Base-by-base conservation (phyloP, 2,113 vertebrate genomes). In the Sigmodon hispidus region DNA sequence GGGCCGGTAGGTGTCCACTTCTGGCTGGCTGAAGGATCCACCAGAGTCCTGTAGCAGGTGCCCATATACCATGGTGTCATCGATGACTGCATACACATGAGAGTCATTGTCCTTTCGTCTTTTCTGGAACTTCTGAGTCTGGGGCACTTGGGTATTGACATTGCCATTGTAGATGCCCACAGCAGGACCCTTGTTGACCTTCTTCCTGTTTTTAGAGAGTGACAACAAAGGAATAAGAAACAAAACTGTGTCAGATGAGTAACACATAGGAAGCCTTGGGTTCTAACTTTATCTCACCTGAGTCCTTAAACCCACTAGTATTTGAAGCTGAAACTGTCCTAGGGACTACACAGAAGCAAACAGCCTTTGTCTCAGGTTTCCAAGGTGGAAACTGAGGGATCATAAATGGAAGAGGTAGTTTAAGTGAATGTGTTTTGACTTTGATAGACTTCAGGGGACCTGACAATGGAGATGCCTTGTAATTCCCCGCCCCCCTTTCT, bases 21-120 rank as follows among this genome's bases (percentile, higher is more conserved):
- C 98, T 36, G 98, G 96, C 89, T 96, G 92, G 95, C 83, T 52
- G 0, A 95, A 97, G 81, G 17, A 93, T n/a, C 98, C 97, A 3
- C 94, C 91, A 15, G 96, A 95, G 16, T 98, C 97, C 90, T 98
- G 97, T 72, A 99, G 98, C 90, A 99, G 98, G 93, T 99, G 98
- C 11, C 98, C 98, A 8, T 99, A 99, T 16, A 99, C 98, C 98
- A 99, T 98, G 16, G 97, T 97, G 15, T 99, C 99, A 0, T 99
- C 99, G 26, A 99, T 99, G 92, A 99, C 98, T 1, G 98, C 99
- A 21, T 99, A 99, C 81, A 99, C 98, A 5, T 99, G 99, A 12
- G 99, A 99, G 0, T 99, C 99, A 0, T 98, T 99, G 45, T 98
- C 98, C 2, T 98, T 98, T 9, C 98, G 98, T 1, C 50, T 88